Percentiles rank a stretch among this genome's conserved stretches.
Evolutionary conservation across 2,113 vertebrate genomes (phyloP).

Genomic region (Lagopus muta): DNA sequence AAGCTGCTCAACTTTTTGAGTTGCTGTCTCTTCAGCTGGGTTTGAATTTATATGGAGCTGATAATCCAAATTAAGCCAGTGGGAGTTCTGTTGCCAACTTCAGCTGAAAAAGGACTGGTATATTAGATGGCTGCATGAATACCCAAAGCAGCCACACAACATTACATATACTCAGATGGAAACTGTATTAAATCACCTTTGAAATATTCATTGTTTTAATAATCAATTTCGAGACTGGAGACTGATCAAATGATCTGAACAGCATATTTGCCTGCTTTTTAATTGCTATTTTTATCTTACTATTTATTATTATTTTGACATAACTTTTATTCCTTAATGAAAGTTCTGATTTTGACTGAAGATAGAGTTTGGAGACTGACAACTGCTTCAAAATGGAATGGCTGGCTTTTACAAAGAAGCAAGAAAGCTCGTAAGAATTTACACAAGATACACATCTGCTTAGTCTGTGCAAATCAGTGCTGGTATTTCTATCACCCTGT

Average conservation of each 20-base stretch:
- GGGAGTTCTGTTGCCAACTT: neutral
- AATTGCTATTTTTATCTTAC: neutral
- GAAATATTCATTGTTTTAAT: neutral
- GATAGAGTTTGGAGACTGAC: neutral
- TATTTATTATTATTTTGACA: neutral
- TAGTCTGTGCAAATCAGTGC: neutral
- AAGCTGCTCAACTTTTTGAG: slow-evolving; percentile 9
- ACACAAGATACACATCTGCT: neutral
- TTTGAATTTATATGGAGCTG: neutral
- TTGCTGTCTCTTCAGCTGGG: slow-evolving; percentile 7
- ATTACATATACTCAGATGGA: neutral
- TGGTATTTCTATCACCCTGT: neutral
- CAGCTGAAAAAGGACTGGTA: neutral
- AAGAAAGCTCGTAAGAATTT: neutral
- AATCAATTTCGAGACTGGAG: neutral
- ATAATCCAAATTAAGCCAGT: neutral
- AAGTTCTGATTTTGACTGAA: neutral
- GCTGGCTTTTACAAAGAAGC: neutral
- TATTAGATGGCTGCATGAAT: neutral
- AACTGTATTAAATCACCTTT: neutral
- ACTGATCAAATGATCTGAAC: neutral
- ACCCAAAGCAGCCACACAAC: neutral
- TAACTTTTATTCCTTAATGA: neutral
- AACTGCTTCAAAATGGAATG: neutral
- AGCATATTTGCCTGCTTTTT: neutral